These are phyloP conservation scores for Parnassius orleans DNA, from an alignment of 2,888 invertebrate species.

Conservation along the genomic window DNA sequence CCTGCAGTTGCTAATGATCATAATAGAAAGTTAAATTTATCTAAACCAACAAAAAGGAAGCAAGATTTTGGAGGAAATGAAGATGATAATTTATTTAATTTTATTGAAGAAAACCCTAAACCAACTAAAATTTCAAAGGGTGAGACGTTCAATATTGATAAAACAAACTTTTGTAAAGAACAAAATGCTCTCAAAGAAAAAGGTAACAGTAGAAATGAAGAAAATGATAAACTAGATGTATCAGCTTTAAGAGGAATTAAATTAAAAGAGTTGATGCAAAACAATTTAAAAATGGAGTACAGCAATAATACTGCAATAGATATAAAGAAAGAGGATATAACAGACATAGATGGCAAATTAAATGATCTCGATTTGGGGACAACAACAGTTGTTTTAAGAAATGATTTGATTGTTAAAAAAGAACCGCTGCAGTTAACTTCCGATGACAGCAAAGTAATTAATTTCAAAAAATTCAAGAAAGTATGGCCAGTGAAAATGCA, in stretches of 20 bases:
- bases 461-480: conserved; percentile 74
- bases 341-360: conserved; percentile 60
- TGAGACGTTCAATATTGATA: conserved; percentile 26
- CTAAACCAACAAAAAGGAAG: conserved; percentile 61
- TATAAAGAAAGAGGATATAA: conserved; percentile 54
- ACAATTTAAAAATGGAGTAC: conserved; percentile 37
- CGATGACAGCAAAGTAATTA: conserved; percentile 43
- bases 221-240: conserved; percentile 41
- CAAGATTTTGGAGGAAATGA: conserved; percentile 44
- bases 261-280: conserved; percentile 52
- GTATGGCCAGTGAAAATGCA: conserved; percentile 70
- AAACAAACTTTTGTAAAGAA: conserved; percentile 8
- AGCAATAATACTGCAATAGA: conserved; percentile 34
- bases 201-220: conserved; percentile 31
- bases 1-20: conserved; percentile 33
- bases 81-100: conserved; percentile 67
- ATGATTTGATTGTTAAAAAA: conserved; percentile 62
- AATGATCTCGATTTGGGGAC: conserved; percentile 58
- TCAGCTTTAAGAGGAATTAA: conserved; percentile 59
- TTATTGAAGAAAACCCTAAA: conserved; percentile 49
- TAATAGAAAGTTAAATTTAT: conserved; percentile 55
- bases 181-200: conserved; percentile 29
- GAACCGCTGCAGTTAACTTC: conserved; percentile 46
- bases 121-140: conserved; percentile 26
- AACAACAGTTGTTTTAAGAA: conserved; percentile 55